Base-by-base conservation (phyloP, 2,113 vertebrate genomes). In the Desmodus rotundus region DNA sequence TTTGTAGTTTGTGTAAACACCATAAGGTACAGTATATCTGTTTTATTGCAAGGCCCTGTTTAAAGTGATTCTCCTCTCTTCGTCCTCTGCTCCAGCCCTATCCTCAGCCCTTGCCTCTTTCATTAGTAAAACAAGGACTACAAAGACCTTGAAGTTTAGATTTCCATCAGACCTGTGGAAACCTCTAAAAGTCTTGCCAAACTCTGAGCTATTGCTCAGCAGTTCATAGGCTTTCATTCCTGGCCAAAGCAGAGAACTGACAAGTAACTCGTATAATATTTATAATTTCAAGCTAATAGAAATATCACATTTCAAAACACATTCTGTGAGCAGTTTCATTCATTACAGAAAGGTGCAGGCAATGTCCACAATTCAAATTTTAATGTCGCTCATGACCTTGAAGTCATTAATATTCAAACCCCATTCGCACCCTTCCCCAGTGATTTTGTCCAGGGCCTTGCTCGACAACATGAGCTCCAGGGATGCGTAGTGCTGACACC, bases 161-260 rank as follows among this genome's bases (percentile, higher is more conserved):
- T 47, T 76, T 85, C 77, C 7, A 7, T 61, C n/a, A 82, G 77
- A 91, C 31, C 82, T 92, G 65, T 73, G 61, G 70, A 96, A 88
- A 91, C 38, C 68, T 91, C 74, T 87, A 19, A 77, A 77, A 89
- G 58, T 93, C 81, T 93, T 89, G 84, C 22, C 54, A 52, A 84
- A 87, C 38, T 87, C n/a, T n/a, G n/a, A n/a, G 6, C 61, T 31
- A 11, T 63, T 50, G 16, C 54, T 70, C 54, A 81, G 63, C 20
- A 41, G 78, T 65, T 63, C 38, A 24, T 22, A 78, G 52, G 38
- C 65, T 72, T 87, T 95, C 47, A 78, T 81, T 82, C 52, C 41
- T 43, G 54, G 52, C 38, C 68, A 91, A 88, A 54, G 47, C 67
- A 36, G 15, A 74, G 74, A 61, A 14, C 77, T 93, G 68, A 70